phyloP scores from a whole-genome alignment of 1,140 invertebrate species.

The Trinorchestia longiramus region DNA sequence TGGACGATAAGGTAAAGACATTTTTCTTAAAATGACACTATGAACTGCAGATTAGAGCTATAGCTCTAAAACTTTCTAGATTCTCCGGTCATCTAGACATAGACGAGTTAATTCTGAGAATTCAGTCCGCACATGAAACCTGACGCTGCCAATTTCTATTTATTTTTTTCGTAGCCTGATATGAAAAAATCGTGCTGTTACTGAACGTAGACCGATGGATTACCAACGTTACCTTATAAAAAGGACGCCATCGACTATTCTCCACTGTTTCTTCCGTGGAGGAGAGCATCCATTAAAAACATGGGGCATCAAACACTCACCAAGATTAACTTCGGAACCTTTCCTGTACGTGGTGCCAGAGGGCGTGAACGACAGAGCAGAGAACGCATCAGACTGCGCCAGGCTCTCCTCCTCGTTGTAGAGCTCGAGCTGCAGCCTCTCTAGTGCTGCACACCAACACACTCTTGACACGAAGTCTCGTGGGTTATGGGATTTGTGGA shows the following conservation, averaged over 20 bases:
- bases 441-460: slow-evolving; percentile 70
- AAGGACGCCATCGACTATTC: neutral
- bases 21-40: neutral
- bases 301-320: slow-evolving; percentile 41
- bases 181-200: neutral
- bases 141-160: neutral
- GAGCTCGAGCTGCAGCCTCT: slow-evolving; percentile 72
- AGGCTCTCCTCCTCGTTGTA: slow-evolving; percentile 71
- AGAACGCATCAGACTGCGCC: slow-evolving; percentile 68
- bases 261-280: neutral
- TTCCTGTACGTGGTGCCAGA: slow-evolving; percentile 66
- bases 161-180: neutral
- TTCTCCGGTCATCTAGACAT: neutral
- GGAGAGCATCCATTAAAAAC: neutral
- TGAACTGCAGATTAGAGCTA: neutral
- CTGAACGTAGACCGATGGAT: neutral
- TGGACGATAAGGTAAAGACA: neutral
- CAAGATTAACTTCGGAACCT: slow-evolving; percentile 65
- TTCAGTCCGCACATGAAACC: neutral
- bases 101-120: neutral
- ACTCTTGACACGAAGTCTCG: too few species aligned
- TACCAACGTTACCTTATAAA: too few species aligned
- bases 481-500: too few species aligned
- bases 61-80: neutral
- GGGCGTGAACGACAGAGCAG: slow-evolving; percentile 65